Evolutionary conservation across 2,797 vertebrate species (phyloP), one percentile per base, ranked within the genome.

Genomic region (Catostomus latipinnis): DNA sequence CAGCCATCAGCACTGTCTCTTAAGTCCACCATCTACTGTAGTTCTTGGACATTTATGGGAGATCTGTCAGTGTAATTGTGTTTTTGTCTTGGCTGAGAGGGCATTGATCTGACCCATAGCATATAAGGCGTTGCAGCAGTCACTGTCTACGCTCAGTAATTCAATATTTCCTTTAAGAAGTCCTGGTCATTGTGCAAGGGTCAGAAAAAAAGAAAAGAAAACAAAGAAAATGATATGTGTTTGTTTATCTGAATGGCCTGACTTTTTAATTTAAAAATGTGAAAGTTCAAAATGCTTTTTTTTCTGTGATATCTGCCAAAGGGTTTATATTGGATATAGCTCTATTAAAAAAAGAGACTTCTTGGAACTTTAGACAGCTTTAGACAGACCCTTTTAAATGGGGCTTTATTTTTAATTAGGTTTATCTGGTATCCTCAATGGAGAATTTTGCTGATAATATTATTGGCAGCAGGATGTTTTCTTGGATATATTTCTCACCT

Each of bases 61-160:
- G 60, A 63, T 73, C 65, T 74, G 81, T 78, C 81, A 57, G 70
- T 74, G 65, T 82, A 82, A 58, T 62, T 75, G 71, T 66, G 76
- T 74, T 65, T 82, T 78, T 62, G 76, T 79, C 76, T 63, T 62
- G 70, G 71, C 65, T 43, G 18, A 11, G 43, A 73, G 63, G 16
- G 11, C 71, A 70, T 74, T 79, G 81, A 79, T 82, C 76, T 69
- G 76, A 69, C 50, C 75, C 65, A 63, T 45, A 11, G 57, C 14
- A 71, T 76, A 54, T 69, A 50, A 52, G 34, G 4, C 9, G 0
- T 46, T 50, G 48, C 74, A 76, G 46, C 66, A 62, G 62, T 80
- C 53, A 18, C 53, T 72, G 76, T 78, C 61, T 50, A 34, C 3
- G 4, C 34, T 34, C 52, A 14, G 62, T 80, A 74, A 80, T 80